A percentile compares a stretch with the other conserved stretches of the same genome.
These are phyloP conservation scores for Zosterops japonicus DNA, from an alignment of 2,113 vertebrate species.

Conservation along the genomic window DNA sequence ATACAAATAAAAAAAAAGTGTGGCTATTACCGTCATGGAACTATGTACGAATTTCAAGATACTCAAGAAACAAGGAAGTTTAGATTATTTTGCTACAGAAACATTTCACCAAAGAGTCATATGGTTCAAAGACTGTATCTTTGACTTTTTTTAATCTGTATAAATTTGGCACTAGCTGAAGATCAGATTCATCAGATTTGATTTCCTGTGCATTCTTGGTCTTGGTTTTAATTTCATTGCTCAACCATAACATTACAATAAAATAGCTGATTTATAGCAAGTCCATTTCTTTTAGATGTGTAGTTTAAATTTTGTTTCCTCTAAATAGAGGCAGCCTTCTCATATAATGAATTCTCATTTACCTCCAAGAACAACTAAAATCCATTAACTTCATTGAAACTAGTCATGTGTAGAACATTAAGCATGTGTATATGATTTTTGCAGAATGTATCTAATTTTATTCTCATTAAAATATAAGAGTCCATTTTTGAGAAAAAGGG, in stretches of 20 bases:
- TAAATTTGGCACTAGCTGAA: background rate
- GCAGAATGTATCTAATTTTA: background rate
- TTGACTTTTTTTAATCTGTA: background rate
- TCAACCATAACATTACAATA: background rate
- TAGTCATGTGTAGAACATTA: slow-evolving; percentile 21
- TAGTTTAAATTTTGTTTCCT: slow-evolving; percentile 17
- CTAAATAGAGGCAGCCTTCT: background rate
- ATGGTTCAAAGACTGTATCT: background rate
- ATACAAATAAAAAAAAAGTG: background rate
- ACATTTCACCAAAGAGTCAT: background rate
- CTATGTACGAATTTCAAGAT: background rate
- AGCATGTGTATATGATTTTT: slow-evolving; percentile 4
- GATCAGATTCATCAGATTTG: background rate
- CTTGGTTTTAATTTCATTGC: slow-evolving; percentile 11
- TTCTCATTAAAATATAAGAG: background rate
- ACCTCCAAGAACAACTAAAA: background rate
- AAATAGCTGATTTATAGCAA: slow-evolving; percentile 17
- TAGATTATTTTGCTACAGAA: background rate
- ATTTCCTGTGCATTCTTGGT: background rate
- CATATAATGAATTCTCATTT: background rate
- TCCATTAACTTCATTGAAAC: slow-evolving; percentile 18
- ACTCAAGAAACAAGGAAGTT: background rate
- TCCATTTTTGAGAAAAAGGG: background rate
- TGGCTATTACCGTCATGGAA: background rate
- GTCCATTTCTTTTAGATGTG: background rate